phyloP scores from a whole-genome alignment of 2,113 vertebrate species.

The Benitochromis conjunctus region DNA sequence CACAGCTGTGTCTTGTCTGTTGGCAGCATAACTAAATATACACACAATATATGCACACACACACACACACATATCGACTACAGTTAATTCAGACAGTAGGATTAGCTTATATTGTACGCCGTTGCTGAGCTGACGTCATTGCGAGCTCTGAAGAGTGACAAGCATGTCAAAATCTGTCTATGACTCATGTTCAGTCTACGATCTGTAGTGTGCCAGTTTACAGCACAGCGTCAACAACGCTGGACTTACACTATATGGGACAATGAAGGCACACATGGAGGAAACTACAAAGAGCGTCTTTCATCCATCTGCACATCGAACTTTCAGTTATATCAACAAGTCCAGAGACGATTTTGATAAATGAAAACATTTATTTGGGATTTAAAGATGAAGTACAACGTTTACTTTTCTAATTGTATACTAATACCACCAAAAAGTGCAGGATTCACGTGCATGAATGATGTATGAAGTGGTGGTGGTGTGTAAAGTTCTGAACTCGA shows the following conservation, averaged over 20 bases:
- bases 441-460: accelerated
- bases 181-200: conserved; percentile 34
- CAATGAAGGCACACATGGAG: conserved; percentile 32
- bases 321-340: neutral
- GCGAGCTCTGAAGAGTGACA: neutral
- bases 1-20: conserved; percentile 57
- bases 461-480: neutral
- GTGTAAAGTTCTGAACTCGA: neutral
- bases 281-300: conserved; percentile 1
- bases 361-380: neutral
- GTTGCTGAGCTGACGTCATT: conserved; percentile 18
- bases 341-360: neutral
- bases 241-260: conserved; percentile 17
- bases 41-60: no score
- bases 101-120: conserved; percentile 1
- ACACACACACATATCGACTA: no score
- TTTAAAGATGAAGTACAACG: neutral
- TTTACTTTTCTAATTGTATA: neutral
- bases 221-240: conserved; percentile 34
- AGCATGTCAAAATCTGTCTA: conserved; percentile 30
- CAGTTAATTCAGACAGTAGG: neutral
- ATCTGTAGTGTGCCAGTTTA: conserved; percentile 34
- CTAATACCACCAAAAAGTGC: neutral
- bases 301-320: conserved; percentile 13
- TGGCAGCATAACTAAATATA: neutral